These are phyloP conservation scores for Hirtodrosophila cameraria DNA, from an alignment of 2,888 invertebrate species.

Conservation along the genomic window DNA sequence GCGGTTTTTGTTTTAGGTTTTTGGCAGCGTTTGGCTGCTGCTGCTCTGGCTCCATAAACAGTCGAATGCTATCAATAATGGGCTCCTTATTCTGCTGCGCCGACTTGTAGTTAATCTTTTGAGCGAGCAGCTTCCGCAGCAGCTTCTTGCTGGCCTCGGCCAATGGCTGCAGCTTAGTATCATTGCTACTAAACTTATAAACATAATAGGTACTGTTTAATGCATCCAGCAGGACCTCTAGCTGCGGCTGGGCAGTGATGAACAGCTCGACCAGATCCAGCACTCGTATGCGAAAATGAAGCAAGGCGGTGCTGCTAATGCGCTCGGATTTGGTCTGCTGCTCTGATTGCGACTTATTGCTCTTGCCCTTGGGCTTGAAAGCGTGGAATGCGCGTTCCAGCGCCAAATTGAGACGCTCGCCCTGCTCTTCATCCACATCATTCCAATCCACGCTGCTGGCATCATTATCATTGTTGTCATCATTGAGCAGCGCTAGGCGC, in stretches of 20 bases:
- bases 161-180: conserved; percentile 26
- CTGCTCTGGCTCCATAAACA: conserved; percentile 10
- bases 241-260: conserved; percentile 16
- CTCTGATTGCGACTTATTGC: conserved; percentile 26
- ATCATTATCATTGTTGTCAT: conserved; percentile 22
- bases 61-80: conserved; percentile 42
- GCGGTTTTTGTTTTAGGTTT: neutral
- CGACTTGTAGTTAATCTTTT: conserved; percentile 2
- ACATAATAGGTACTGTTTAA: conserved; percentile 40
- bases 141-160: conserved; percentile 43
- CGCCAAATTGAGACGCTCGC: conserved; percentile 58
- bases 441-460: conserved; percentile 70
- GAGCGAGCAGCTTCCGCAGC: conserved; percentile 27
- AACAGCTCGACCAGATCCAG: conserved; percentile 56
- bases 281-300: conserved; percentile 61
- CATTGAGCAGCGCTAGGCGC: conserved; percentile 47
- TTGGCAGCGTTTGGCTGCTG: neutral
- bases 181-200: neutral
- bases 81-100: neutral
- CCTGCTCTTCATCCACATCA: conserved; percentile 62
- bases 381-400: conserved; percentile 55
- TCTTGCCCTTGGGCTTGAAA: conserved; percentile 13
- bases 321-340: conserved; percentile 52
- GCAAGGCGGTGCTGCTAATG: conserved; percentile 40
- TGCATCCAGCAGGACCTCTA: conserved; percentile 34